Evolutionary conservation across 2,113 vertebrate species (phyloP).

Genomic region (Corvus hawaiiensis): DNA sequence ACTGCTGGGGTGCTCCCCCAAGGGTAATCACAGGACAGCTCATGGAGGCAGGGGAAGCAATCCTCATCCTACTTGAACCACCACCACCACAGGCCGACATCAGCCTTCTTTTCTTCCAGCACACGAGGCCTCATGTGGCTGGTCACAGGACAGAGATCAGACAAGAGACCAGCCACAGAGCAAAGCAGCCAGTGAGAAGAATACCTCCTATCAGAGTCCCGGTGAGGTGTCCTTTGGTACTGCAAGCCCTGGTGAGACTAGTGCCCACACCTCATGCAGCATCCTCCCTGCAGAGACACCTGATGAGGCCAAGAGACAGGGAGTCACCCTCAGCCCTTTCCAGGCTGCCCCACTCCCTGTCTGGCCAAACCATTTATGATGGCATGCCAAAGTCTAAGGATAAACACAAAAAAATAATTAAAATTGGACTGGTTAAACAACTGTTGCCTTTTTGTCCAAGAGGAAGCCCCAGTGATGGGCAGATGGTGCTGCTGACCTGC

Average conservation of each 20-base stretch:
- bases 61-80: not conserved
- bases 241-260: not conserved
- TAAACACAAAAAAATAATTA: not conserved
- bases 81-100: not conserved
- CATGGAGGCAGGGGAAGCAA: not conserved
- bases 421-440: not conserved
- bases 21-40: not conserved
- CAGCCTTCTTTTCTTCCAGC: not conserved
- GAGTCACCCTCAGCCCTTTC: not conserved
- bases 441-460: not conserved
- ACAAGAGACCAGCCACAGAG: not conserved
- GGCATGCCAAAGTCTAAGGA: not conserved
- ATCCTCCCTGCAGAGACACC: not conserved
- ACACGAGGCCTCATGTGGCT: rapidly evolving
- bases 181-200: not conserved
- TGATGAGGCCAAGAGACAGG: not conserved
- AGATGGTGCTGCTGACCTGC: not conserved
- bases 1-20: not conserved
- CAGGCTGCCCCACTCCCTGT: not conserved
- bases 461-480: not conserved
- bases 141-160: not conserved
- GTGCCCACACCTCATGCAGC: no score
- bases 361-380: not conserved
- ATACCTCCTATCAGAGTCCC: not conserved
- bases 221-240: rapidly evolving